These are phyloP conservation scores for Neodiprion fabricii DNA, from an alignment of 1,140 invertebrate species.

Conservation along the genomic window DNA sequence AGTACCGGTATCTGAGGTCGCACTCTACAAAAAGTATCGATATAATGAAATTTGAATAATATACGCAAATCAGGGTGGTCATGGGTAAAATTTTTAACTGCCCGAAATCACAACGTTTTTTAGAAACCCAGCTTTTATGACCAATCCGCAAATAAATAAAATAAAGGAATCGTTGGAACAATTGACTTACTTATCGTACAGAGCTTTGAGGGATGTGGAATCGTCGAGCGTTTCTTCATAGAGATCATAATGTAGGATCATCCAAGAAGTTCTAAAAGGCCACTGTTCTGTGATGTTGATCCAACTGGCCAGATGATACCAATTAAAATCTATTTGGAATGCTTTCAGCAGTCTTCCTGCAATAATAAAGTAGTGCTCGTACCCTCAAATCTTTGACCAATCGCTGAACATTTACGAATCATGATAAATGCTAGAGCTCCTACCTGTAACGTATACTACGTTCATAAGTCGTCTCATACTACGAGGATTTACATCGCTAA, in stretches of 20 bases:
- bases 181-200: conserved; percentile 87
- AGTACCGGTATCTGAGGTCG: conserved; percentile 80
- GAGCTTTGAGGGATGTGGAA: conserved; percentile 80
- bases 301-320: conserved; percentile 97
- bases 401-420: conserved; percentile 13
- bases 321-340: conserved; percentile 99
- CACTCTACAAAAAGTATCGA: conserved; percentile 64
- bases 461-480: conserved; percentile 97
- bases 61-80: background rate
- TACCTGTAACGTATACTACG: conserved; percentile 94
- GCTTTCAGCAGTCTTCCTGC: conserved; percentile 92
- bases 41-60: conserved; percentile 9
- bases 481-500: conserved; percentile 96
- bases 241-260: conserved; percentile 92
- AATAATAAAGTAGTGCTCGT: conserved; percentile 36
- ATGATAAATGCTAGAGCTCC: conserved; percentile 22
- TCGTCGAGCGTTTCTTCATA: conserved; percentile 89
- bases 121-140: background rate
- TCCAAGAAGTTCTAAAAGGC: conserved; percentile 97
- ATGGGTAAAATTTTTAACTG: background rate
- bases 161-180: conserved; percentile 8
- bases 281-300: conserved; percentile 99
- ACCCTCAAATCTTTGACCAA: background rate
- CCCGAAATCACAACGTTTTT: background rate
- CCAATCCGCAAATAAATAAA: conserved; percentile 15